Conservation (phyloP, 1,140 invertebrate species). For the Lasioglossum baleicum region DNA sequence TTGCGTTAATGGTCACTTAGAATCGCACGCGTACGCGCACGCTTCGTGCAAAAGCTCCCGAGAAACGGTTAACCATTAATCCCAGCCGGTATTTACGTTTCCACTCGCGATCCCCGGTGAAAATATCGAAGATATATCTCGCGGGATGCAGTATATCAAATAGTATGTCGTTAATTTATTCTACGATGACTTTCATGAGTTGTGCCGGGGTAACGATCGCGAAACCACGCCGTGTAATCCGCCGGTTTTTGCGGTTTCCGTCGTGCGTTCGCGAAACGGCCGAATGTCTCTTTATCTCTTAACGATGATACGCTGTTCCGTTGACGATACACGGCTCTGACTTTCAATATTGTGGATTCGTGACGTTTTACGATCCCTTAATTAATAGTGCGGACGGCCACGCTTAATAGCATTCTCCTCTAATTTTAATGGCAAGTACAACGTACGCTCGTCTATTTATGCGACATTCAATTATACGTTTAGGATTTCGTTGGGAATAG, state of each 20-base stretch:
- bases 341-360: not conserved
- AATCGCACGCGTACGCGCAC: not conserved
- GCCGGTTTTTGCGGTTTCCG: not conserved
- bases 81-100: conserved; percentile 28
- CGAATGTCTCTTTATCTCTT: not conserved
- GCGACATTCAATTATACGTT: too few relatives aligned
- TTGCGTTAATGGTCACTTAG: not conserved
- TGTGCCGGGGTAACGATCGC: not conserved
- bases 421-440: too few relatives aligned
- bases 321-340: not conserved
- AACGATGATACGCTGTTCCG: not conserved
- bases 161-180: conserved; percentile 26
- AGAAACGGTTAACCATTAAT: conserved; percentile 28
- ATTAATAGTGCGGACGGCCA: not conserved
- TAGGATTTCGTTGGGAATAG: too few relatives aligned
- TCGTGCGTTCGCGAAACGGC: not conserved
- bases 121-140: conserved; percentile 24
- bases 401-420: not conserved
- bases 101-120: conserved; percentile 15
- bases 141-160: conserved; percentile 12
- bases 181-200: conserved; percentile 28
- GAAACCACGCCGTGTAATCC: not conserved
- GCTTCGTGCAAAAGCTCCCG: not conserved
- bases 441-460: too few relatives aligned
- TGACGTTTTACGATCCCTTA: not conserved